Evolutionary conservation across 2,113 vertebrate genomes (phyloP).

Genomic region (Megaceryle maxima): DNA sequence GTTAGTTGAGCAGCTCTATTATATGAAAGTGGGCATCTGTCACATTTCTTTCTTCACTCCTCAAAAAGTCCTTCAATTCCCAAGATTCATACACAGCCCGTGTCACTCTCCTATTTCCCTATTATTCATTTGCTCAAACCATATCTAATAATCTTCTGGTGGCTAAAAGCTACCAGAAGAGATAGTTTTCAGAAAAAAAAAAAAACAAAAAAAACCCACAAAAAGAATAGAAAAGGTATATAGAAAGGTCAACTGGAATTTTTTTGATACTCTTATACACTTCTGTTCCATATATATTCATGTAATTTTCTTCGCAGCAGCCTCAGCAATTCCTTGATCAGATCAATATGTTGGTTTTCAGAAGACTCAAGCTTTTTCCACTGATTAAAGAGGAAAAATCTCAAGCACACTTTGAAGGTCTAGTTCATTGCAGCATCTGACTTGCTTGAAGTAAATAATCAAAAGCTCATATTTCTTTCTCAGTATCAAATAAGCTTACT

Average conservation of each 20-base stretch:
- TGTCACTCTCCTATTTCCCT: neutral
- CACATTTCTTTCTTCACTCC: neutral
- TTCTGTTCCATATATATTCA: neutral
- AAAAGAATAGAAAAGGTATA: neutral
- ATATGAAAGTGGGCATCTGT: neutral
- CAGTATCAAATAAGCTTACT: neutral
- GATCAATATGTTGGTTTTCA: constrained; percentile 6
- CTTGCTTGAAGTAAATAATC: neutral
- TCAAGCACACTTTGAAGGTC: neutral
- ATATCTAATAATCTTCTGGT: neutral
- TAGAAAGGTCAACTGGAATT: neutral
- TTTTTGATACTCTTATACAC: neutral
- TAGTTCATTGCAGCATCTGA: neutral
- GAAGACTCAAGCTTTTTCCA: neutral
- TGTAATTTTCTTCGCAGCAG: neutral
- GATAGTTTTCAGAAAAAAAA: neutral
- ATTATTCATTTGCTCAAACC: neutral
- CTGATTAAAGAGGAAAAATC: neutral
- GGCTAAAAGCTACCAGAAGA: neutral
- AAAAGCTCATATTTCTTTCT: neutral
- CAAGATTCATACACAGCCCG: neutral
- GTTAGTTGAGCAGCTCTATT: neutral
- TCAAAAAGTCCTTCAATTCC: neutral
- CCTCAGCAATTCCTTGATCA: neutral
- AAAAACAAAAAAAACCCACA: neutral